Evolutionary conservation across 2,113 vertebrate genomes (phyloP).

Genomic region (Probosciger aterrimus): DNA sequence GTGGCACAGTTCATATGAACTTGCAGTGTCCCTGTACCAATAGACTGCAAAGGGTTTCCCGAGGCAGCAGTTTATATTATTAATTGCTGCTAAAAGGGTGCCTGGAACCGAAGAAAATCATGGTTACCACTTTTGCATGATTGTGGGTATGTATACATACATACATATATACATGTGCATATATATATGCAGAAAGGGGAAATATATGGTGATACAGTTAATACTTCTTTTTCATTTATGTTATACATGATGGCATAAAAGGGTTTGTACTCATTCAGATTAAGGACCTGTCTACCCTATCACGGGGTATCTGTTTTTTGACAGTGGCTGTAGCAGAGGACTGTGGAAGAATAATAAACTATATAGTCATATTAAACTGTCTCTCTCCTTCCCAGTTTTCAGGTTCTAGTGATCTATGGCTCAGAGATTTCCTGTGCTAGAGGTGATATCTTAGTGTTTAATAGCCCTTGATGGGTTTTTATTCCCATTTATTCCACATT

Average conservation of each 20-base stretch:
- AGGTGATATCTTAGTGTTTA: neutral
- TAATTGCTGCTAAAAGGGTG: neutral
- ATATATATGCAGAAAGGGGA: neutral
- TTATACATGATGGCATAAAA: neutral
- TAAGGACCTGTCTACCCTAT: neutral
- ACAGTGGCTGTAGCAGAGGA: neutral
- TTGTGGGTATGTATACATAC: too few species aligned
- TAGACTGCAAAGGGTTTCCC: neutral
- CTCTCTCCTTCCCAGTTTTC: neutral
- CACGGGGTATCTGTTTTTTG: neutral
- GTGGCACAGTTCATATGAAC: neutral
- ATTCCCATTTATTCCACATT: neutral
- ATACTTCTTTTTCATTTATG: neutral
- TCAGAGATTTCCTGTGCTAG: neutral
- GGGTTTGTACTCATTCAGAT: neutral
- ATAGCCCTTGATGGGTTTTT: neutral
- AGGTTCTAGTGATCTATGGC: neutral
- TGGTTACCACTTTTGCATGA: neutral
- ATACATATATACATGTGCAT: rapidly evolving
- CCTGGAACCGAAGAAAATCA: neutral
- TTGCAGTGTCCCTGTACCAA: rapidly evolving
- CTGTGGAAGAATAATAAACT: neutral
- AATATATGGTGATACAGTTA: neutral
- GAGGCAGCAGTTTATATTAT: neutral
- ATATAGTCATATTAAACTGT: neutral